Evolutionary conservation across 1,140 invertebrate genomes (phyloP).

Genomic region (Aphaenogaster rudis): DNA sequence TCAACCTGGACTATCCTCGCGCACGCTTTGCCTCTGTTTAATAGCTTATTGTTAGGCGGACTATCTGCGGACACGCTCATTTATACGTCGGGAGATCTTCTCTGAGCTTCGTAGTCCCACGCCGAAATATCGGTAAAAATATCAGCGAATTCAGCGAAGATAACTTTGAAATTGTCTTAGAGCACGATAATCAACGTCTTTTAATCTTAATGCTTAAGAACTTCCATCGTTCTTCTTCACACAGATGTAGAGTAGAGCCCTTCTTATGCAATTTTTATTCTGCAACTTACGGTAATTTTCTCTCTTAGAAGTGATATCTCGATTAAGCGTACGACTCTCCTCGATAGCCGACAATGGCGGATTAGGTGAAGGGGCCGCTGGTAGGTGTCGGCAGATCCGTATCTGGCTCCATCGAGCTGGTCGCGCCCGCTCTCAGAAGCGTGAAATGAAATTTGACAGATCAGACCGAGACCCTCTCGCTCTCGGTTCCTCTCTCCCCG

Average conservation of each 20-base stretch:
- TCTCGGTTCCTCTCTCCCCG: constrained; percentile 65
- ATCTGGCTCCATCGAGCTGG: constrained; percentile 78
- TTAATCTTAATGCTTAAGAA: not conserved
- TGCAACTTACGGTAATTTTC: not conserved
- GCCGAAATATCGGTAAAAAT: not conserved
- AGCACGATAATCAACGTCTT: not conserved
- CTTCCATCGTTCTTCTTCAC: not conserved
- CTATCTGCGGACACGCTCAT: not conserved
- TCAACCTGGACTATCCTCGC: constrained; percentile 66
- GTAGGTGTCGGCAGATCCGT: constrained; percentile 81
- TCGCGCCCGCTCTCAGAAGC: constrained; percentile 79
- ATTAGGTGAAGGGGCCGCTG: constrained; percentile 70
- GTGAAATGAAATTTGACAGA: constrained; percentile 87
- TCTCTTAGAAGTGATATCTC: constrained; percentile 51
- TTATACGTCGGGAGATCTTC: constrained; percentile 1
- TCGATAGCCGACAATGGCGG: constrained; percentile 62
- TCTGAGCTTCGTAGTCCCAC: not conserved
- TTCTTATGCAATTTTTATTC: not conserved
- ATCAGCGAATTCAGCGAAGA: not conserved
- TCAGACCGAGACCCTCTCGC: constrained; percentile 77
- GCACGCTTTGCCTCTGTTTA: not conserved
- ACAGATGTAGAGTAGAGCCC: not conserved
- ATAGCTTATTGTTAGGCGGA: constrained; percentile 6
- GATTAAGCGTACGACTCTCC: constrained; percentile 63
- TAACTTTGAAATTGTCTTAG: not conserved